Evolutionary conservation across 2,797 vertebrate species (phyloP), one percentile per base, ranked within the genome.

Genomic region (Gadopsis bispinosus): DNA sequence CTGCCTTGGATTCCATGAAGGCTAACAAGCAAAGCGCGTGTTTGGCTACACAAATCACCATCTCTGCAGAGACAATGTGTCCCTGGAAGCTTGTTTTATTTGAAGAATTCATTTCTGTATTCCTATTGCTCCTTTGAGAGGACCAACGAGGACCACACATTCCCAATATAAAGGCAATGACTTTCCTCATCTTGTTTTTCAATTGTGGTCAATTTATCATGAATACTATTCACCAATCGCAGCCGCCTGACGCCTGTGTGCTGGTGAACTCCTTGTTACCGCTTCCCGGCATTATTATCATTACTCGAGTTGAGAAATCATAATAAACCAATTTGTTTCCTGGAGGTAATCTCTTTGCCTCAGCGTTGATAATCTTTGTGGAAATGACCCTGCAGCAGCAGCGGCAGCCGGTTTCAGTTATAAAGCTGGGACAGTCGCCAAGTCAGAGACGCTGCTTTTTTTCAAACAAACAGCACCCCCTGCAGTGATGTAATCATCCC

Each of bases 261-360:
- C 62, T 4, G 35, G 48, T 68, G 66, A 87, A 85, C 56, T 83
- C 50, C 55, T 63, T 13, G 64, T 66, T 77, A 59, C 48, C 9
- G 1, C 43, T 81, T 75, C 58, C 58, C 56, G 50, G 66, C 51
- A 79, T 65, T 53, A 79, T 69, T 67, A 85, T 73, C 65, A 78
- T 67, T 22, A 85, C 64, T 70, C 20, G 41, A 83, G 79, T 79
- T 60, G 62, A 62, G 81, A 88, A 90, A 88, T 84, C 19, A 64
- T 64, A 85, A 87, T 80, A 83, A 88, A 86, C 54, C 74, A 84
- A 60, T 85, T 87, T 80, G 77, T 80, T 87, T 88, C 73, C 74
- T 73, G 77, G 70, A 80, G 81, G 87, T 86, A 87, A 91, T 88
- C 76, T 83, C 79, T 78, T 74, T 69, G 67, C 79, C 75, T 79